Evolutionary conservation across 2,888 invertebrate genomes (phyloP).

Genomic region (Limenitis camilla): DNA sequence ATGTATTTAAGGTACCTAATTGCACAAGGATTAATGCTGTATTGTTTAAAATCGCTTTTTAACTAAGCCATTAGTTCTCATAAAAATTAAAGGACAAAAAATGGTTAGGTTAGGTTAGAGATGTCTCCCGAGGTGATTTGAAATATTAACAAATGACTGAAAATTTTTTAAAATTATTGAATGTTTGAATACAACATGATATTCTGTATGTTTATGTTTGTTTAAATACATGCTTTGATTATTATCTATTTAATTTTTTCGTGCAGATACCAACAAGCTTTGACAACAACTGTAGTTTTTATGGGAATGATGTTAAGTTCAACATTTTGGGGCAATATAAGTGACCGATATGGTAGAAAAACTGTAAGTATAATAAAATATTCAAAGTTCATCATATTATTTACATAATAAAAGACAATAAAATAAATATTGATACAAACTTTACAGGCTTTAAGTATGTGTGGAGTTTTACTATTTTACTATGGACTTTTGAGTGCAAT

Average conservation of each 20-base stretch:
- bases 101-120: too few species aligned
- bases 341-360: slow-evolving; percentile 93
- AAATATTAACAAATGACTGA: too few species aligned
- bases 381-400: neutral
- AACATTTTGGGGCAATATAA: slow-evolving; percentile 95
- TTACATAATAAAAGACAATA: neutral
- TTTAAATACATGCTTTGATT: neutral
- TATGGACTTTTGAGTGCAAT: slow-evolving; percentile 93
- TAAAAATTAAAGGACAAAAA: too few species aligned
- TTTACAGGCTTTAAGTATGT: slow-evolving; percentile 87
- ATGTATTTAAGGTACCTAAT: too few species aligned
- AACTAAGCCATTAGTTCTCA: too few species aligned
- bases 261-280: slow-evolving; percentile 88
- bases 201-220: neutral
- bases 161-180: too few species aligned
- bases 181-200: too few species aligned
- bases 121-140: too few species aligned
- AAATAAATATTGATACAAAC: slow-evolving; percentile 8
- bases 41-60: too few species aligned
- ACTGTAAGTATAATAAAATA: slow-evolving; percentile 70
- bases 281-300: slow-evolving; percentile 95
- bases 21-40: too few species aligned
- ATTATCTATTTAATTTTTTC: neutral
- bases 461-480: slow-evolving; percentile 91
- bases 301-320: slow-evolving; percentile 98